Evolutionary conservation across 2,888 invertebrate species (phyloP).

Genomic region (Digitonthophagus gazella): DNA sequence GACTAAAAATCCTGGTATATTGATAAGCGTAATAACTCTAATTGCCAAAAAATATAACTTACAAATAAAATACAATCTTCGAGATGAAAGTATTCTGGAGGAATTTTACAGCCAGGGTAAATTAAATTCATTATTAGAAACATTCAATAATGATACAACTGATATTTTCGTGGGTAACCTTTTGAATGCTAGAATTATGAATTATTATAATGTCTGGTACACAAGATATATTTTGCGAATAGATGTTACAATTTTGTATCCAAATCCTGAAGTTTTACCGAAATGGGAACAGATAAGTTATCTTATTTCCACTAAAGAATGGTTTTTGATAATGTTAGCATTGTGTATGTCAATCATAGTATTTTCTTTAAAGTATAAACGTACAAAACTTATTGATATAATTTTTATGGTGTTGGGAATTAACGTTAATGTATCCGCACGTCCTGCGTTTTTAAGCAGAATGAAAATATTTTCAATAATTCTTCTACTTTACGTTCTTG

Average conservation of each 20-base stretch:
- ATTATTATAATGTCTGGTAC: not conserved
- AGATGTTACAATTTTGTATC: not conserved
- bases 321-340: not conserved
- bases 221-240: not conserved
- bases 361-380: not conserved
- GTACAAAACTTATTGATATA: not conserved
- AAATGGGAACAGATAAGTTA: not conserved
- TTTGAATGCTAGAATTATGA: not conserved
- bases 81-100: not conserved
- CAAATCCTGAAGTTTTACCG: not conserved
- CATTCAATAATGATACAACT: not conserved
- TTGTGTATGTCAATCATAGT: not conserved
- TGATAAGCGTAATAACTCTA: not conserved
- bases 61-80: not conserved
- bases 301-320: not conserved
- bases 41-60: not conserved
- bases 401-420: not conserved
- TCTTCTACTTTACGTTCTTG: not conserved
- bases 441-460: not conserved
- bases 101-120: not conserved
- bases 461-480: not conserved
- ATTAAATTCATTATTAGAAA: not conserved
- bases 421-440: not conserved
- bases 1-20: not conserved
- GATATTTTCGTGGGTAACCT: not conserved